Evolutionary conservation across 2,888 invertebrate genomes (phyloP), one percentile per base, ranked within the genome.

Genomic region (Tortrix viridana): DNA sequence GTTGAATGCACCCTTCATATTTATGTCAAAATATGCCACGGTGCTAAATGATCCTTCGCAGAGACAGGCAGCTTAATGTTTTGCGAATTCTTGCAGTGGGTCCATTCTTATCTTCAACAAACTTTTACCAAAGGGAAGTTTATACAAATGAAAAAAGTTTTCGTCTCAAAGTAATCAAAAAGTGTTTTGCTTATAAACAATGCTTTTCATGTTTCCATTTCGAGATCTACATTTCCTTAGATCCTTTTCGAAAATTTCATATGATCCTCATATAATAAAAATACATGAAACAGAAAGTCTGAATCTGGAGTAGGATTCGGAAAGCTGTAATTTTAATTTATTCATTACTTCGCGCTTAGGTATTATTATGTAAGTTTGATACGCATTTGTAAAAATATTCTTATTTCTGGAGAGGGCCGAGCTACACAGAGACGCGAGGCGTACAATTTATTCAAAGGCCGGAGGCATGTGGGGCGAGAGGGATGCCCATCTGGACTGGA

Each of bases 401-500:
- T 63, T 48, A 18, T 50, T 53, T 53, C 20, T 22, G n/a, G 19
- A 53, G 22, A 53, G 47, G 47, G 22, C 32, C 19, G 47, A 19
- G 14, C 44, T 46, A 62, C 44, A 47, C 52, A 62, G 56, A 49
- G 48, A 48, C 46, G 32, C 22, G 52, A 57, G 43, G 22, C 48
- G 54, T 46, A 73, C 76, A 80, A 81, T 82, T 79, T 81, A 84
- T 82, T 80, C 77, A 77, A 73, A 75, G 73, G 73, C 75, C 73
- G 69, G 67, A 67, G 73, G 72, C 77, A 70, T 60, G 66, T 60
- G 62, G 53, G 65, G 47, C 72, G 69, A 66, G 69, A 70, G 72
- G 77, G 75, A 77, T 71, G 71, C 65, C 32, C 32, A 3, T 12
- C 32, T 65, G 58, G 53, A 50, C 74, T 71, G 77, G 78, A 77